Conservation (phyloP, 2,888 invertebrate genomes). For the Rutpela maculata region DNA sequence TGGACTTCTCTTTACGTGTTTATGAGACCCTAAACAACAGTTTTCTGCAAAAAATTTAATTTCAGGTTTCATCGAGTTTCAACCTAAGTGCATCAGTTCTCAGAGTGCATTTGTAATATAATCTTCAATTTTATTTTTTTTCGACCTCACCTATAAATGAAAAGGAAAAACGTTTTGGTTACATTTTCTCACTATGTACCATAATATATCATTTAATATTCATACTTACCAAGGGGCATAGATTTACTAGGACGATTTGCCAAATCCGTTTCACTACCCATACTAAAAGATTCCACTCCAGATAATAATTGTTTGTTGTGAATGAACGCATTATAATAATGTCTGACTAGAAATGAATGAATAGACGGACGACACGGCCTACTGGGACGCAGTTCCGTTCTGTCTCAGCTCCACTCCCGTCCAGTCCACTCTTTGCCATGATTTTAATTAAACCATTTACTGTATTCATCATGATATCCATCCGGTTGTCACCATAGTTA, state of each 20-base stretch:
- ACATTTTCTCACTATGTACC: too few relatives aligned
- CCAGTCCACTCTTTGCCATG: constrained; percentile 53
- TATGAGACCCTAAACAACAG: too few relatives aligned
- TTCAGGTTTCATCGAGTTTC: too few relatives aligned
- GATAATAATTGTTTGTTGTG: constrained; percentile 56
- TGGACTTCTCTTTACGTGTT: too few relatives aligned
- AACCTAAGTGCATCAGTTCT: too few relatives aligned
- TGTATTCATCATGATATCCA: constrained; percentile 50
- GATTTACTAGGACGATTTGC: background rate
- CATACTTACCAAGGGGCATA: background rate
- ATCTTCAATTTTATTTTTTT: too few relatives aligned
- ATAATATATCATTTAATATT: too few relatives aligned
- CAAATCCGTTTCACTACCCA: constrained; percentile 45
- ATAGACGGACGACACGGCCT: constrained; percentile 58
- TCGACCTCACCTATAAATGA: too few relatives aligned
- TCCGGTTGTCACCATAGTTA: constrained; percentile 51
- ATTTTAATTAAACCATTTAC: constrained; percentile 57
- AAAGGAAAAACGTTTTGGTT: too few relatives aligned
- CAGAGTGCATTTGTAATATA: too few relatives aligned
- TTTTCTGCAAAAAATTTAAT: too few relatives aligned
- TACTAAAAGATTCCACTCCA: constrained; percentile 48
- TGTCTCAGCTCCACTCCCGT: constrained; percentile 55
- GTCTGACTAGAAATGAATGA: constrained; percentile 62
- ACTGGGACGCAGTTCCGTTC: constrained; percentile 64
- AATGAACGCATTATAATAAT: constrained; percentile 61